phyloP scores from a whole-genome alignment of 2,113 vertebrate species.

The Polyodon spathula region DNA sequence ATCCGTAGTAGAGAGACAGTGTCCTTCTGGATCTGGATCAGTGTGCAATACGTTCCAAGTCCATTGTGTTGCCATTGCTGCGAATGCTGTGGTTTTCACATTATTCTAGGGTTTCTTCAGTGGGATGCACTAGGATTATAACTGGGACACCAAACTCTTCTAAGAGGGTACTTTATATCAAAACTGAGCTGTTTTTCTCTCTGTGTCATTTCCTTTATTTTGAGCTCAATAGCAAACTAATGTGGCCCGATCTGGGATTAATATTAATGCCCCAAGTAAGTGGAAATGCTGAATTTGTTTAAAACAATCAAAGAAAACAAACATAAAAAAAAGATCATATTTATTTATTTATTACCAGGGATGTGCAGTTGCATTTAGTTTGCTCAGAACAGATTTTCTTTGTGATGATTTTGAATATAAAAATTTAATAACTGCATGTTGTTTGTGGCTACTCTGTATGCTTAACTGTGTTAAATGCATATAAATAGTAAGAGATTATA shows the following conservation, averaged over 20 bases:
- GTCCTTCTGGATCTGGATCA: no score
- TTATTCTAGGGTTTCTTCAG: no score
- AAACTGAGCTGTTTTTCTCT: constrained; percentile 56
- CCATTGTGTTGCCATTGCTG: no score
- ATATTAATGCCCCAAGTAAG: constrained; percentile 60
- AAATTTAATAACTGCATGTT: constrained; percentile 50
- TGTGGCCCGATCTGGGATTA: constrained; percentile 61
- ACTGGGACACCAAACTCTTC: constrained; percentile 52
- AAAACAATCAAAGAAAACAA: constrained; percentile 53
- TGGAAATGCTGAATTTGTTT: constrained; percentile 57
- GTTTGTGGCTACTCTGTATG: constrained; percentile 60
- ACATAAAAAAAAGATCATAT: constrained; percentile 44
- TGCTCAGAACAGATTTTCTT: constrained; percentile 48
- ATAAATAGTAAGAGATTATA: constrained; percentile 96
- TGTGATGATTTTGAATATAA: constrained; percentile 54
- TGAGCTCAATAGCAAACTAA: constrained; percentile 61
- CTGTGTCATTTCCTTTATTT: constrained; percentile 54
- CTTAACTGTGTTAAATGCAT: constrained; percentile 92
- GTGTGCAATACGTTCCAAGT: no score
- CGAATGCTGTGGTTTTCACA: no score
- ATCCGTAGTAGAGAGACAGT: no score
- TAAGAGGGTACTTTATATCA: constrained; percentile 56
- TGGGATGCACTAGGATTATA: constrained; percentile 5
- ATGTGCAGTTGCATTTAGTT: constrained; percentile 36
- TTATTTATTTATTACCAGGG: constrained; percentile 42